Base-by-base conservation (phyloP, 2,888 invertebrate species). In the Sclerodermus sp. region DNA sequence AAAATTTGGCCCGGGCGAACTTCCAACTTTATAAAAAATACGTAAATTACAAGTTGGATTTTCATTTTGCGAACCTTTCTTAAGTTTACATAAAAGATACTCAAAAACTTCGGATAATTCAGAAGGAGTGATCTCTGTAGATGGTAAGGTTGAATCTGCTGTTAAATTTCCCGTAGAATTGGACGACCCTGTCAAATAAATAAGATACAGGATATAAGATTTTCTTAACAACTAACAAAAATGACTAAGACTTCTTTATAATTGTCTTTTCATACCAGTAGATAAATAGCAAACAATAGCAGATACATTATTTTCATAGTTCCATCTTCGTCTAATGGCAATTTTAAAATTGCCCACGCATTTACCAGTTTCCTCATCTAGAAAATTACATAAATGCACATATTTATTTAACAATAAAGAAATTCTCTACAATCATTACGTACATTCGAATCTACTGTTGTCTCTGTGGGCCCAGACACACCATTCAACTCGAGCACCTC, bases 361-460 rank as follows among this genome's bases (percentile, higher is more conserved):
- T 74, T 90, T 91, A n/a, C 93, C 93, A 41, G 92, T 91, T 76
- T 93, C 93, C 80, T 93, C 92, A 76, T 93, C 93, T 93, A 75
- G 23, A 81, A 81, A 53, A 32, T 49, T 42, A 39, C 31, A 53
- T 49, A 31, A 38, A 45, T 34, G 17, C 43, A 42, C 39, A 49
- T 39, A 34, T 41, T 41, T 23, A 38, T 5, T 52, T 15, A 23
- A 29, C 37, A 18, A 38, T 37, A 12, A 17, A 44, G 43, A 36
- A 32, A 10, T 30, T 48, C 8, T 42, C 1, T 13, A 10, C n/a
- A 39, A 42, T 23, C 8, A 9, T 34, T 51, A 79, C 84, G 83
- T 80, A 92, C 91, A 93, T 78, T 93, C 91, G 74, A 93, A 93
- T 58, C 90, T 84, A 79, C 89, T 88, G 79, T 93, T 93, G 79